phyloP scores from a whole-genome alignment of 2,888 invertebrate genomes.

The Orthosia incerta region DNA sequence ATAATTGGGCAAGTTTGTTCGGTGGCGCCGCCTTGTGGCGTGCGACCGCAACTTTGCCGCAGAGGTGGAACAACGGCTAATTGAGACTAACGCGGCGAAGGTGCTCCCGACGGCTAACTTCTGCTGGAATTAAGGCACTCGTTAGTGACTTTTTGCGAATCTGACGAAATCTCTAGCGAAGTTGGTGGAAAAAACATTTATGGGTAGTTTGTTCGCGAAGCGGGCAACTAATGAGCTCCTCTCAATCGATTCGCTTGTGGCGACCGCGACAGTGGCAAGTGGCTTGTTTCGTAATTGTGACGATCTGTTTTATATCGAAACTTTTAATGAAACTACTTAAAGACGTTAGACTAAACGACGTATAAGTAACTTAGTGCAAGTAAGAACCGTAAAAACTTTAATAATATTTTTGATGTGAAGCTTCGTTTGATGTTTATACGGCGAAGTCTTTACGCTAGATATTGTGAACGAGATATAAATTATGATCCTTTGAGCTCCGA shows the following conservation, averaged over 20 bases:
- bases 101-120: conserved; percentile 79
- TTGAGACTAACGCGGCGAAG: conserved; percentile 79
- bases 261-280: conserved; percentile 45
- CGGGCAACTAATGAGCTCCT: conserved; percentile 67
- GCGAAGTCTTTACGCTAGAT: conserved; percentile 3
- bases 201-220: conserved; percentile 72
- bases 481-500: conserved; percentile 32
- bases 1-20: conserved; percentile 81
- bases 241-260: conserved; percentile 58
- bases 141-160: conserved; percentile 86
- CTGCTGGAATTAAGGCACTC: conserved; percentile 84
- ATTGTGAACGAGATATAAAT: conserved; percentile 30
- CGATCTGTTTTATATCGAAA: conserved; percentile 56
- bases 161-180: conserved; percentile 82
- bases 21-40: conserved; percentile 67
- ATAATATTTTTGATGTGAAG: conserved; percentile 54
- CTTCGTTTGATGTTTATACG: conserved; percentile 15
- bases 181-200: conserved; percentile 81
- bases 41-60: conserved; percentile 62
- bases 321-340: conserved; percentile 63
- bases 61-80: conserved; percentile 77
- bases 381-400: conserved; percentile 59
- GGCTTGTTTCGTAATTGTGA: conserved; percentile 58
- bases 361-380: conserved; percentile 37
- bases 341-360: conserved; percentile 36